Conservation (phyloP, 2,888 invertebrate genomes). For the Xiphydria camelus region DNA sequence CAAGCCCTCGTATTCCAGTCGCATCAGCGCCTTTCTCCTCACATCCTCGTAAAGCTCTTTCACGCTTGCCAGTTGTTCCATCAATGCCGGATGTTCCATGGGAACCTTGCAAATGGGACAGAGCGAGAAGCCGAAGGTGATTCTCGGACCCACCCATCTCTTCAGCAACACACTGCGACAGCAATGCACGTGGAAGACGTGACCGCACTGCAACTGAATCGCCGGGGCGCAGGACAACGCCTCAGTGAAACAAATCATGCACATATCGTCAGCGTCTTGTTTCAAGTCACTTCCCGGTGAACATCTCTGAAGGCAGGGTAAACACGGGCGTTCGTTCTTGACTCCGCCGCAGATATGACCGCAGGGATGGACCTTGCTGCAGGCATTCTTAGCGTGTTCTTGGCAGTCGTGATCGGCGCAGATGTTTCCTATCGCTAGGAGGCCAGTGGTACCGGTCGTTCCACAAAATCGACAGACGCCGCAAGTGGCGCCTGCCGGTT, state of each 20-base stretch:
- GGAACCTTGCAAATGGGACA: conserved; percentile 97
- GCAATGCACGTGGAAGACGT: conserved; percentile 95
- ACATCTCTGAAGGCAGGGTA: conserved; percentile 91
- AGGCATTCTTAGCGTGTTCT: conserved; percentile 81
- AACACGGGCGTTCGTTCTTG: conserved; percentile 77
- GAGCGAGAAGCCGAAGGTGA: conserved; percentile 92
- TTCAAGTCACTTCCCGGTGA: conserved; percentile 64
- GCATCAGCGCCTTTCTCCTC: conserved; percentile 89
- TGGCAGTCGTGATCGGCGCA: conserved; percentile 92
- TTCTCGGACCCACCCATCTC: conserved; percentile 93
- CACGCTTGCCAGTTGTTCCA: conserved; percentile 79
- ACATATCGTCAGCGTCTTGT: conserved; percentile 98
- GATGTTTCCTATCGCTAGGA: conserved; percentile 89
- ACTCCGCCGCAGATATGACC: conserved; percentile 95
- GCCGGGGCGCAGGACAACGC: conserved; percentile 94
- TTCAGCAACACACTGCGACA: conserved; percentile 81
- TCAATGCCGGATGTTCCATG: conserved; percentile 81
- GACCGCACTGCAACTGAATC: conserved; percentile 88
- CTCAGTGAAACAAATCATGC: conserved; percentile 99
- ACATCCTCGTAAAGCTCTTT: conserved; percentile 86
- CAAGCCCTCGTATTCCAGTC: conserved; percentile 94
- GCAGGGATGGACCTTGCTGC: conserved; percentile 80
- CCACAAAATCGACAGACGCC: conserved; percentile 93
- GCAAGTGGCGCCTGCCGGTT: conserved; percentile 54
- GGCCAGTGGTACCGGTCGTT: conserved; percentile 77